Evolutionary conservation across 2,797 vertebrate genomes (phyloP).

Genomic region (Cynodonichthys magdalenae): DNA sequence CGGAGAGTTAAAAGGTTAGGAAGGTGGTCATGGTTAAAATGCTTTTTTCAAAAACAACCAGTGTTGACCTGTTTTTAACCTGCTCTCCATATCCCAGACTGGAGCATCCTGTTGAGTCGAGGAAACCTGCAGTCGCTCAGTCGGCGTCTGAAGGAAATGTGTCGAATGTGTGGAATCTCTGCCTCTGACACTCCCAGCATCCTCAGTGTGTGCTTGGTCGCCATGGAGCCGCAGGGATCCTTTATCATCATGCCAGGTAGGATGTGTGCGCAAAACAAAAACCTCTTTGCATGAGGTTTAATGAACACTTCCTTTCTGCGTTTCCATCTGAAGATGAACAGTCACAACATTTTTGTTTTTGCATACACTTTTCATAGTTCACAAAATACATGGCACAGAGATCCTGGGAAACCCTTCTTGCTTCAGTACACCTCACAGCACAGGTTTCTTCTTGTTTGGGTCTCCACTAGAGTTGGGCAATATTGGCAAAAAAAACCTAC

Average conservation of each 20-base stretch:
- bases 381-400: no score
- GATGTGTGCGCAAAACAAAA: slow-evolving; percentile 2
- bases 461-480: no score
- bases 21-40: not conserved
- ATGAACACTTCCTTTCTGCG: slow-evolving; percentile 14
- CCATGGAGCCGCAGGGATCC: slow-evolving; percentile 98
- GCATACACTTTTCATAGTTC: no score
- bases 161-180: slow-evolving; percentile 98
- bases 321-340: no score
- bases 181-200: slow-evolving; percentile 97
- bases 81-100: slow-evolving; percentile 81
- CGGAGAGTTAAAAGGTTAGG: slow-evolving; percentile 93
- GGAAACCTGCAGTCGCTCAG: slow-evolving; percentile 95
- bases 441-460: no score
- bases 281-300: not conserved
- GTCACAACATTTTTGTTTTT: no score
- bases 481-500: no score
- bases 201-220: slow-evolving; percentile 96
- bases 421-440: no score
- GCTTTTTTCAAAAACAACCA: not conserved
- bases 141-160: slow-evolving; percentile 96
- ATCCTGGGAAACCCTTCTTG: no score
- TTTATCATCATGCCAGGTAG: slow-evolving; percentile 99
- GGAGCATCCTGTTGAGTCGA: slow-evolving; percentile 96
- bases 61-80: not conserved